Evolutionary conservation across 1,140 invertebrate genomes (phyloP).

Genomic region (Drosophila nigromelanica): DNA sequence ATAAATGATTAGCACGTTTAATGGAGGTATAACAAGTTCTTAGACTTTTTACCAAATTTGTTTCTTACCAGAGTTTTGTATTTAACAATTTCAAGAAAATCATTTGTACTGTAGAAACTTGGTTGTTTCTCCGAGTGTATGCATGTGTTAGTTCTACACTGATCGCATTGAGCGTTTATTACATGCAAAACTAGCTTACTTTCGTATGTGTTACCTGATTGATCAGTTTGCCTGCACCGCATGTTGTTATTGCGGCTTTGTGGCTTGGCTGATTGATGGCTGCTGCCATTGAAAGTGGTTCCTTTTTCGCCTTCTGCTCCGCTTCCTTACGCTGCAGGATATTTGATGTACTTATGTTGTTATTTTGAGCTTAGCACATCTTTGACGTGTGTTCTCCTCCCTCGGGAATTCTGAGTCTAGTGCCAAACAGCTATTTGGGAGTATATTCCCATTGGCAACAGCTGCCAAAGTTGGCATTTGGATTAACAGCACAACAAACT

Average conservation of each 20-base stretch:
- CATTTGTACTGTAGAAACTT: no score
- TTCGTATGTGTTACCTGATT: constrained; percentile 35
- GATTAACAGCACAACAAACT: constrained; percentile 5
- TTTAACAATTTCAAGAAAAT: no score
- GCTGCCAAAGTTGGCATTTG: not conserved
- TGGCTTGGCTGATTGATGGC: constrained; percentile 42
- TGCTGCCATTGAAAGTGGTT: not conserved
- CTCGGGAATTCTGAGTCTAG: not conserved
- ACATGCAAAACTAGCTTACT: constrained; percentile 4
- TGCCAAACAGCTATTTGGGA: not conserved
- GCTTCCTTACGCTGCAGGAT: no score
- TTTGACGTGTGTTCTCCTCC: no score
- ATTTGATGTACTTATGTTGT: no score
- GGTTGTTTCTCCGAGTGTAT: not conserved
- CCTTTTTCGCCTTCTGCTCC: constrained; percentile 2
- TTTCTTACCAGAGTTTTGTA: no score
- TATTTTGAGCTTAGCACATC: no score
- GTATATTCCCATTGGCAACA: not conserved
- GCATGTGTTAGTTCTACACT: not conserved
- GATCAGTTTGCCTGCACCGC: constrained; percentile 35
- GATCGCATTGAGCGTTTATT: not conserved
- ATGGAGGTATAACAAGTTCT: no score
- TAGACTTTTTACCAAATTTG: no score
- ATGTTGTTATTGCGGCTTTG: constrained; percentile 36
- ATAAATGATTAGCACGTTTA: no score